Conservation (phyloP, 1,140 invertebrate genomes). For the Sarcophaga peregrina region DNA sequence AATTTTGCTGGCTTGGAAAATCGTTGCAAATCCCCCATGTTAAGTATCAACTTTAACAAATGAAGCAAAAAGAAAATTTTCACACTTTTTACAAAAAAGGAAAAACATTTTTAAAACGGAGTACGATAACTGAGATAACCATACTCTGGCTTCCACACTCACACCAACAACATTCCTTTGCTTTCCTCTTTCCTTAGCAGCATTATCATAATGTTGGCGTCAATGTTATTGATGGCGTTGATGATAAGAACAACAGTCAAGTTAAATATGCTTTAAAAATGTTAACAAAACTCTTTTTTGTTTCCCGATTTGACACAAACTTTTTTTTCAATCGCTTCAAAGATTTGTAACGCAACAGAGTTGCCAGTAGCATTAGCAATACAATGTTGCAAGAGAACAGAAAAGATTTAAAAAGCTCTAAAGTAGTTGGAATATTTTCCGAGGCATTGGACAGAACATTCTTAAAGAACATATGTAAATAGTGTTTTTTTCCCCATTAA, state of each 20-base stretch:
- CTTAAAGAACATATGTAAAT: no score
- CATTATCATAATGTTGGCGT: slow-evolving; percentile 10
- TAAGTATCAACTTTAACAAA: slow-evolving; percentile 25
- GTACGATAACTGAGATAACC: background rate
- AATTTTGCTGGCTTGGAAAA: background rate
- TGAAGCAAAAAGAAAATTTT: slow-evolving; percentile 20
- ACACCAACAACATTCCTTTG: no score
- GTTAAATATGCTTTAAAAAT: background rate
- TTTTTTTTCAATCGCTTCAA: background rate
- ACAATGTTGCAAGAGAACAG: no score
- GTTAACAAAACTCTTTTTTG: background rate
- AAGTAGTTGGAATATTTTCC: no score
- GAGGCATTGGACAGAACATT: no score
- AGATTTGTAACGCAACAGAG: background rate
- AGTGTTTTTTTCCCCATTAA: no score
- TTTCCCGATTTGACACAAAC: background rate
- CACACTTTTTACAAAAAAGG: background rate
- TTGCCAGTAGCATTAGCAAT: no score
- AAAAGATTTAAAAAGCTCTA: no score
- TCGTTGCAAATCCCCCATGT: slow-evolving; percentile 2
- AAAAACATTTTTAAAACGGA: background rate
- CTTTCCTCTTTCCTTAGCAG: no score
- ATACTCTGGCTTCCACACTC: background rate
- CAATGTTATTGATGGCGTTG: background rate
- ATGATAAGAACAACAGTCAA: slow-evolving; percentile 4